Evolutionary conservation across 2,113 vertebrate genomes (phyloP).

Genomic region (Myrmecobius fasciatus): DNA sequence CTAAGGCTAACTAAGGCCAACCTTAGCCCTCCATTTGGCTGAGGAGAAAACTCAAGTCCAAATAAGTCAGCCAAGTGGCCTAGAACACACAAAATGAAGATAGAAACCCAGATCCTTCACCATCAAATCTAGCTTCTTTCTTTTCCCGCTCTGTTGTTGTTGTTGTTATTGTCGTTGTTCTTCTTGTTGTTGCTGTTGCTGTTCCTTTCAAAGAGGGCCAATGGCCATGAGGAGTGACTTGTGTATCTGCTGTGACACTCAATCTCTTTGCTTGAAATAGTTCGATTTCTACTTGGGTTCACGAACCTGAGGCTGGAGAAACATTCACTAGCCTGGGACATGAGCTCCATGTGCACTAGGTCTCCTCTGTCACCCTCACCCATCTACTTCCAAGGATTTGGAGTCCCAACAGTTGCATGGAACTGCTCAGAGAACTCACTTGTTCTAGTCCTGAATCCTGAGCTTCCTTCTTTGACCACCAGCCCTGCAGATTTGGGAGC

Average conservation of each 20-base stretch:
- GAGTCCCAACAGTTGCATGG: background rate
- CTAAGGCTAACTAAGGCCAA: background rate
- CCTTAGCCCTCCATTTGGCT: background rate
- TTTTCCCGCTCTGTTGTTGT: background rate
- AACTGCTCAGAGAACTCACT: background rate
- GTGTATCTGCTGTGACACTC: background rate
- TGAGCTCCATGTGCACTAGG: background rate
- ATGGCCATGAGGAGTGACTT: background rate
- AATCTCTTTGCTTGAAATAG: background rate
- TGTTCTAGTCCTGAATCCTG: background rate
- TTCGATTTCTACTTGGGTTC: background rate
- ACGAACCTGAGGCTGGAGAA: background rate
- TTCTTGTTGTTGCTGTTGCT: no score
- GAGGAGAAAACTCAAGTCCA: background rate
- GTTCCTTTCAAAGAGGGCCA: no score
- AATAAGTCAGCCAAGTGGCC: background rate
- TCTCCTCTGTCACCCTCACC: background rate
- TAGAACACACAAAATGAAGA: background rate
- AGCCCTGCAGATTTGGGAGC: background rate
- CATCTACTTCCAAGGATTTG: background rate
- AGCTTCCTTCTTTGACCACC: background rate
- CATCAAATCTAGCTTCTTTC: background rate
- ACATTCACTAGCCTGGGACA: background rate
- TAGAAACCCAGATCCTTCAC: background rate
- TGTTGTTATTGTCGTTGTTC: no score